Percentiles rank a stretch among this genome's conserved stretches.
phyloP scores from a whole-genome alignment of 2,797 vertebrate species.

The Neomorphus geoffroyi region DNA sequence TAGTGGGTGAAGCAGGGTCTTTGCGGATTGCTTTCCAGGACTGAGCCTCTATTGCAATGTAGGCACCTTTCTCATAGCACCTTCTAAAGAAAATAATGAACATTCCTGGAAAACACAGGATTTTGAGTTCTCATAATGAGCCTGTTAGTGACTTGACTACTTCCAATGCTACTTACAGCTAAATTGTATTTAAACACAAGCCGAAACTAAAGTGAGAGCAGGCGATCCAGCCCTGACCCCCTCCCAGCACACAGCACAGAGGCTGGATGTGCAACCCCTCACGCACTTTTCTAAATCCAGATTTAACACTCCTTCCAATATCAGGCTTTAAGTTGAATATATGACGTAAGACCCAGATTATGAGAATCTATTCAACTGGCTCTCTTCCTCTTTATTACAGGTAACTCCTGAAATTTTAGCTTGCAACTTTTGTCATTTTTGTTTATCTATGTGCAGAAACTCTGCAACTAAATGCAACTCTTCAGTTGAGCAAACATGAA shows the following conservation, averaged over 20 bases:
- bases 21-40: background rate
- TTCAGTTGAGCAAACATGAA: background rate
- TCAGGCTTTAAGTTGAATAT: background rate
- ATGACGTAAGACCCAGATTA: background rate
- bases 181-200: background rate
- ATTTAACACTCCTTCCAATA: background rate
- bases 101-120: background rate
- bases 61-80: background rate
- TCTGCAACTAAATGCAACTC: background rate
- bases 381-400: background rate
- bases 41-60: background rate
- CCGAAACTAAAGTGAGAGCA: background rate
- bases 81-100: background rate
- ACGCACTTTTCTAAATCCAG: background rate
- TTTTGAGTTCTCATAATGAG: background rate
- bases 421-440: background rate
- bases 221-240: background rate
- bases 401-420: constrained; percentile 5
- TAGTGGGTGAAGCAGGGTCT: background rate
- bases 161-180: background rate
- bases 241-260: background rate
- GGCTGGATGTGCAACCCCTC: rapidly evolving
- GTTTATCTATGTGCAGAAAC: background rate
- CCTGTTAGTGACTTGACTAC: background rate
- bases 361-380: background rate